Evolutionary conservation across 2,888 invertebrate genomes (phyloP), one percentile per base, ranked within the genome.

Genomic region (Dynastes hyllus): DNA sequence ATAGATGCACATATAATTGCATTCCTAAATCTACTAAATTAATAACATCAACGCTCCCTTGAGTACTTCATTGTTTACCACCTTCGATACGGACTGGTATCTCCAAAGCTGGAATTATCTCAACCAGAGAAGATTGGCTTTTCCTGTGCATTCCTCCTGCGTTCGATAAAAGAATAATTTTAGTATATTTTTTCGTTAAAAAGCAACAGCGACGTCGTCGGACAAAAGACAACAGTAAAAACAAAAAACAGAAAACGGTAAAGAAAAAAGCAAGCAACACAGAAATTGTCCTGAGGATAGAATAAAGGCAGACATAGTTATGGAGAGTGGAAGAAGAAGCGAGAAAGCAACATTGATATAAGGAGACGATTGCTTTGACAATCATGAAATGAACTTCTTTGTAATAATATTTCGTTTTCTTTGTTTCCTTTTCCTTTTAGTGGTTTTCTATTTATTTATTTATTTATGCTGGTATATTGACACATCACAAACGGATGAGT

Each of bases 231-330:
- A n/a, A 3, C 16, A 9, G 45, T 45, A 45, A 45, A 45, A 45
- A 45, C 8, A 8, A 45, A 1, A 45, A 45, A 22, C 22, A 22
- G 8, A 45, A 45, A 9, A 45, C 22, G 22, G 16, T 16, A n/a
- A 53, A 5, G 53, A 16, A 53, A 58, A 58, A 58, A 58, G 55
- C 55, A 58, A 45, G 45, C 45, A 45, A 45, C 45, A 58, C 55
- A 58, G 22, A 58, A 58, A 58, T 22, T 58, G n/a, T 58, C 55
- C 27, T 22, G 5, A 58, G 55, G 55, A 22, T 22, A 8, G 8
- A 22, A 58, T 53, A 13, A 53, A 53, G 53, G 53, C 53, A 16
- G 53, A 53, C 53, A 58, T 11, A 11, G 5, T 16, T 58, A 8
- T 16, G 55, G 22, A 58, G n/a, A 8, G n/a, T 22, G 22, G 22